Percentiles rank a stretch among this genome's conserved stretches.
phyloP scores from a whole-genome alignment of 2,797 vertebrate species.

The Protosalanx chinensis region DNA sequence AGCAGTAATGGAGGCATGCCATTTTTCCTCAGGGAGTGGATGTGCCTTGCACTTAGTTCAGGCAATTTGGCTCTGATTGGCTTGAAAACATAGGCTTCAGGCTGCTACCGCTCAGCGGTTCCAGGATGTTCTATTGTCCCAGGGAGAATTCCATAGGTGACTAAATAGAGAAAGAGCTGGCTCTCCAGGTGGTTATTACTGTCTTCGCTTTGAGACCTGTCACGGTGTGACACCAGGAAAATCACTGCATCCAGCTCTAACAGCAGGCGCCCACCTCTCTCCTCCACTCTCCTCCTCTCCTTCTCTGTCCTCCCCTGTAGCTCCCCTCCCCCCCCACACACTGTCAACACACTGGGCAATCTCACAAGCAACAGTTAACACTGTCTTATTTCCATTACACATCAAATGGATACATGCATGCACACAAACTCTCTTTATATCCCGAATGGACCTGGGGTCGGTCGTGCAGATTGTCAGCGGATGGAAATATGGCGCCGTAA shows the following conservation, averaged over 20 bases:
- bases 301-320: not conserved
- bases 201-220: conserved; percentile 53
- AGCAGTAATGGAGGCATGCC: conserved; percentile 37
- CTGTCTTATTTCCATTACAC: not conserved
- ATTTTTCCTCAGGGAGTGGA: conserved; percentile 36
- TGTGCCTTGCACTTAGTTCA: conserved; percentile 59
- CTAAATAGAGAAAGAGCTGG: conserved; percentile 54
- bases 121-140: conserved; percentile 46
- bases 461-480: not conserved
- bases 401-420: not conserved
- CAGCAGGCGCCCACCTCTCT: conserved; percentile 45
- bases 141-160: conserved; percentile 61
- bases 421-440: not conserved
- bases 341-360: conserved; percentile 11
- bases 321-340: not conserved
- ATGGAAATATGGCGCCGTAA: conserved; percentile 8
- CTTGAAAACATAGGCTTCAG: conserved; percentile 55
- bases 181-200: conserved; percentile 58
- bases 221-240: conserved; percentile 47
- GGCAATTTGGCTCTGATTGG: conserved; percentile 69
- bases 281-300: conserved; percentile 10
- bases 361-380: conserved; percentile 2
- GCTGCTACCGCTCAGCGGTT: conserved; percentile 37
- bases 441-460: not conserved
- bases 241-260: conserved; percentile 52